A percentile compares a stretch with the other conserved stretches of the same genome.
These are phyloP conservation scores for Augiades crinisus DNA, from an alignment of 2,888 invertebrate genomes.

Conservation along the genomic window DNA sequence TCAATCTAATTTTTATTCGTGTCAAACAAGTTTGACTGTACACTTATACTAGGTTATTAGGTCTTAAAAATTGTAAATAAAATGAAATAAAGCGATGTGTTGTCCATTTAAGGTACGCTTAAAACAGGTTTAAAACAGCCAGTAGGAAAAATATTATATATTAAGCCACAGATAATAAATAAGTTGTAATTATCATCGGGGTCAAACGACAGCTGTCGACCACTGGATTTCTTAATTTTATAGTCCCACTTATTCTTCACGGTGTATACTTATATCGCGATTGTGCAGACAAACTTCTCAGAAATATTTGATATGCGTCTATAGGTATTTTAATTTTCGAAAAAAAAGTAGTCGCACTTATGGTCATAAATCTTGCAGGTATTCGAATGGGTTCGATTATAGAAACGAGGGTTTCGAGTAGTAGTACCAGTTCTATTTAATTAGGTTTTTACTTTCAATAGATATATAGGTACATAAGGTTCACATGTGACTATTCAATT, in stretches of 20 bases:
- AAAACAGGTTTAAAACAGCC: background rate
- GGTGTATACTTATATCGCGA: conserved; percentile 1
- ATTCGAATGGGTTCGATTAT: too few relatives aligned
- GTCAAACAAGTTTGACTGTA: too few relatives aligned
- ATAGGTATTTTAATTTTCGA: background rate
- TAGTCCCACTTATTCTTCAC: conserved; percentile 25
- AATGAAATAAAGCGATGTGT: background rate
- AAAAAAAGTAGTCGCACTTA: conserved; percentile 3
- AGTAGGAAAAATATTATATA: conserved; percentile 6
- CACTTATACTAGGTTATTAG: too few relatives aligned
- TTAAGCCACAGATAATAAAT: conserved; percentile 16
- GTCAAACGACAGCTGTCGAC: conserved; percentile 46
- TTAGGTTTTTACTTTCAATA: too few relatives aligned
- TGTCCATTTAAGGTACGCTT: background rate
- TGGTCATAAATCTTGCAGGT: conserved; percentile 10
- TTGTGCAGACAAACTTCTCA: conserved; percentile 8
- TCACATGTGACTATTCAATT: too few relatives aligned
- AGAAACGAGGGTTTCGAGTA: too few relatives aligned
- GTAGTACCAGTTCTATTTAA: too few relatives aligned
- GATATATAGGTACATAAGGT: too few relatives aligned
- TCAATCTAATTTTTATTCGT: too few relatives aligned
- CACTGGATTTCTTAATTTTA: conserved; percentile 36
- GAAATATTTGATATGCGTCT: conserved; percentile 11
- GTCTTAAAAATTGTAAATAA: too few relatives aligned
- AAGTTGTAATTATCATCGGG: conserved; percentile 35